Evolutionary conservation across 2,113 vertebrate species (phyloP).

Genomic region (Pandion haliaetus): DNA sequence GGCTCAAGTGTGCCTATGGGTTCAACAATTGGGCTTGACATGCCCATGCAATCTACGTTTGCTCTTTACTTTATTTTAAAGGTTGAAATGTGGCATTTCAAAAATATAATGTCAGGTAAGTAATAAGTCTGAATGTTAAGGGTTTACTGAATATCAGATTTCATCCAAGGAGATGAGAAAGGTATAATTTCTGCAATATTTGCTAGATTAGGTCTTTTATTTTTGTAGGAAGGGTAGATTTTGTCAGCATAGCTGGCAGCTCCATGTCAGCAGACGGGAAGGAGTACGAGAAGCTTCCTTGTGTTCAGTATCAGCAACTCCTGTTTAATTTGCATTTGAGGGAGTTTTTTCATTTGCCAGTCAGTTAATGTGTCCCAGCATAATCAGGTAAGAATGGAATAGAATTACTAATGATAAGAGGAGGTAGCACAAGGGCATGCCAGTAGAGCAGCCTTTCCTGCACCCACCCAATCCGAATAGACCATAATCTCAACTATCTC

Average conservation of each 20-base stretch:
- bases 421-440: conserved; percentile 26
- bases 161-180: neutral
- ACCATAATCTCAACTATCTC: neutral
- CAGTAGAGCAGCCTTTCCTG: neutral
- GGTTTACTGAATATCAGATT: conserved; percentile 10
- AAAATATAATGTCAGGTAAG: conserved; percentile 21
- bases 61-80: conserved; percentile 43
- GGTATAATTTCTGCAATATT: neutral
- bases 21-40: neutral
- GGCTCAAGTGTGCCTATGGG: neutral
- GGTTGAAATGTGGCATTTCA: conserved; percentile 42
- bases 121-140: conserved; percentile 15
- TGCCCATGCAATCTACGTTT: neutral
- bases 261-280: neutral
- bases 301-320: conserved; percentile 31
- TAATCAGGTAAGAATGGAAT: conserved; percentile 64
- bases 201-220: neutral
- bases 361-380: conserved; percentile 58
- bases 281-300: conserved; percentile 45
- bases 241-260: neutral
- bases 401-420: conserved; percentile 52
- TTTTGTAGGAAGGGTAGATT: neutral
- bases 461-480: neutral
- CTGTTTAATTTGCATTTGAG: conserved; percentile 47
- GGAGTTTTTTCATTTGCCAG: conserved; percentile 48